These are phyloP conservation scores for Ceramica pisi DNA, from an alignment of 2,888 invertebrate species.

Conservation along the genomic window DNA sequence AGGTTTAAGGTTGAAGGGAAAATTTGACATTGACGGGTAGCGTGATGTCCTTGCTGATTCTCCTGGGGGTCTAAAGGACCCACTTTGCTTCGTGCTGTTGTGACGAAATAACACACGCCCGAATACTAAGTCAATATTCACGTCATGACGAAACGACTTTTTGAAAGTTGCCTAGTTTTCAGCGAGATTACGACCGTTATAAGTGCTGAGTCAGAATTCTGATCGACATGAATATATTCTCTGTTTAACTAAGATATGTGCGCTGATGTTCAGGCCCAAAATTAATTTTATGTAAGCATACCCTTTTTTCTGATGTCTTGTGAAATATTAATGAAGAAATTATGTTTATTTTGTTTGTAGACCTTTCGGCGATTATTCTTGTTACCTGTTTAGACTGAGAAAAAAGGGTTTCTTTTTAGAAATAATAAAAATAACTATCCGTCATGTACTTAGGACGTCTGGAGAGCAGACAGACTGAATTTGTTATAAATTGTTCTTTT, in stretches of 20 bases:
- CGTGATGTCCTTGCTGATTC: no score
- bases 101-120: neutral
- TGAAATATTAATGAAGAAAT: constrained; percentile 13
- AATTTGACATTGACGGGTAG: no score
- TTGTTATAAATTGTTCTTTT: constrained; percentile 8
- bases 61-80: no score
- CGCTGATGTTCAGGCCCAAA: neutral
- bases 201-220: constrained; percentile 16
- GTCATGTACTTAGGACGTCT: neutral
- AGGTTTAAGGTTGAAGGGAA: no score
- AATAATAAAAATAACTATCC: constrained; percentile 10
- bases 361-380: neutral
- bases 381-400: neutral
- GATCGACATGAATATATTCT: constrained; percentile 14
- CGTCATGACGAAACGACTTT: constrained; percentile 22
- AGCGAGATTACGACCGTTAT: constrained; percentile 7
- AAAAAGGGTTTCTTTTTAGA: neutral
- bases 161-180: constrained; percentile 19
- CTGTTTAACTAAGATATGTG: neutral
- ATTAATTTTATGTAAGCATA: neutral
- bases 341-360: neutral
- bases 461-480: neutral
- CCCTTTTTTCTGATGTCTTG: constrained; percentile 17
- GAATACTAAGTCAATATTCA: constrained; percentile 1
- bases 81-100: neutral